A percentile compares a stretch with the other conserved stretches of the same genome.
Evolutionary conservation across 2,113 vertebrate genomes (phyloP).

Genomic region (Opisthocomus hoazin): DNA sequence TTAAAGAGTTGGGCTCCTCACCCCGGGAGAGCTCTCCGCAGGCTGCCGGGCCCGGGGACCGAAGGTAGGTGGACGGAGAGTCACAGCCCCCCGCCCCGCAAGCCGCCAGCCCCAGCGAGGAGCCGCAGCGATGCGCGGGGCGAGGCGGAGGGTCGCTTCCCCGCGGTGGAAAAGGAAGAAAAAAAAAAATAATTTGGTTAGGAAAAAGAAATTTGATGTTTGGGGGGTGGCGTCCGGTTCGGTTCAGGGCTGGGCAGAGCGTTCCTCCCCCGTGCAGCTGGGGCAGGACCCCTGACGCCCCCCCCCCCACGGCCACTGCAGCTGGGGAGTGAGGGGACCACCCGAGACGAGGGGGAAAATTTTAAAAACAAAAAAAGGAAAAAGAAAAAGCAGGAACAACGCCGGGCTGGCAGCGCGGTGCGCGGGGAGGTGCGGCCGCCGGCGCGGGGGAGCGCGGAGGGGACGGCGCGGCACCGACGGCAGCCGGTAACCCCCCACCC

Average conservation of each 20-base stretch:
- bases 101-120: neutral
- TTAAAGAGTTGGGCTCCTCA: constrained; percentile 40
- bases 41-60: constrained; percentile 8
- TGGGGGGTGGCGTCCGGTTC: neutral
- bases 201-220: neutral
- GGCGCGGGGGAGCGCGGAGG: neutral
- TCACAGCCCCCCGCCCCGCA: neutral
- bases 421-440: neutral
- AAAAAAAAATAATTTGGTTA: neutral
- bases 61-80: constrained; percentile 63
- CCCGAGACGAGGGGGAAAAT: neutral
- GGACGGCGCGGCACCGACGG: neutral
- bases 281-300: neutral
- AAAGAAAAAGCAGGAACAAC: neutral
- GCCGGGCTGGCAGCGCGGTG: neutral
- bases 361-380: neutral
- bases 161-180: neutral
- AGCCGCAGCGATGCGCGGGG: neutral
- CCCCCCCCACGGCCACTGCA: neutral
- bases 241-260: neutral
- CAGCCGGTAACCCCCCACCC: neutral
- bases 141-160: neutral
- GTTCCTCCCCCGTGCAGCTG: neutral
- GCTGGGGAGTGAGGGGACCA: neutral
- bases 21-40: constrained; percentile 33